A percentile compares a stretch with the other conserved stretches of the same genome.
These are phyloP conservation scores for Oreochromis tanganicae DNA, from an alignment of 2,113 vertebrate species.

Conservation along the genomic window DNA sequence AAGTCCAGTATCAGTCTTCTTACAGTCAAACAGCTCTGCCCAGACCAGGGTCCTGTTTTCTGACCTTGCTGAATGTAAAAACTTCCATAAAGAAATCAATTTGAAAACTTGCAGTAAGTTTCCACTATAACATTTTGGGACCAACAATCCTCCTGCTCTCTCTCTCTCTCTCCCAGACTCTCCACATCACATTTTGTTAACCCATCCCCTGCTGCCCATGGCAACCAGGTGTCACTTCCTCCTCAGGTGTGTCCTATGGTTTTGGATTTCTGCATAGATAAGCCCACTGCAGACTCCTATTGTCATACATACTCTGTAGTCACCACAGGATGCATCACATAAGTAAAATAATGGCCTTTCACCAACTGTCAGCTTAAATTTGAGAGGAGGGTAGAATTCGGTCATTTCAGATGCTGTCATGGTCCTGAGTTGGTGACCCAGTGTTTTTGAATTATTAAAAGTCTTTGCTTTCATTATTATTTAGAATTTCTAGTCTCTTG, in stretches of 20 bases:
- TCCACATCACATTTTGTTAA: background rate
- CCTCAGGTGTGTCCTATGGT: conserved; percentile 48
- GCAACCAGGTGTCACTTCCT: conserved; percentile 62
- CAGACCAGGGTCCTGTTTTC: background rate
- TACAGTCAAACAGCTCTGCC: background rate
- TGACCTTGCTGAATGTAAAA: background rate
- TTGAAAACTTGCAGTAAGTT: background rate
- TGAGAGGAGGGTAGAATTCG: background rate
- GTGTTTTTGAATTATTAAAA: background rate
- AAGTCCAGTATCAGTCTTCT: background rate
- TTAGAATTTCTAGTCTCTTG: background rate
- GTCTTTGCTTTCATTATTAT: background rate
- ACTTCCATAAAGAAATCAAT: background rate
- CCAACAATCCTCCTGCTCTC: background rate
- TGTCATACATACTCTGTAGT: background rate
- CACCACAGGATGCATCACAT: background rate
- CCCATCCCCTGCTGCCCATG: conserved; percentile 13
- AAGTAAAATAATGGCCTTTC: background rate
- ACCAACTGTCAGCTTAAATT: background rate
- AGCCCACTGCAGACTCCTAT: background rate
- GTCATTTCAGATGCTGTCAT: background rate
- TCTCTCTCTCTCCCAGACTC: background rate
- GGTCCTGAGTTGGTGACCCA: background rate
- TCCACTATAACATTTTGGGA: background rate
- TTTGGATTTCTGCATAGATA: conserved; percentile 38